Percentiles rank a stretch among this genome's conserved stretches.
Conservation (phyloP, 1,140 invertebrate genomes). For the Diplogasteroides magnus region DNA sequence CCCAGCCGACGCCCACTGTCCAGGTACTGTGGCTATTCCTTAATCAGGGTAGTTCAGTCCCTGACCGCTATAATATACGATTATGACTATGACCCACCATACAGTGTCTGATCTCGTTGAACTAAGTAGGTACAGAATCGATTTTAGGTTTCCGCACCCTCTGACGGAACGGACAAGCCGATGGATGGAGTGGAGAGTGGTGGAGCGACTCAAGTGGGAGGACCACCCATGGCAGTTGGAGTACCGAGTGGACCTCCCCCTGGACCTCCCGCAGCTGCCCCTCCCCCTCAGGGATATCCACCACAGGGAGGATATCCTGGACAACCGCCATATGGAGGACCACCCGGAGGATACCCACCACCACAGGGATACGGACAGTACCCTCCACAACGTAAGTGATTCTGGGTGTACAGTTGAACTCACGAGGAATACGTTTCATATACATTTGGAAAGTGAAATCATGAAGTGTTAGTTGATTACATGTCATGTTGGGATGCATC, state of each 20-base stretch:
- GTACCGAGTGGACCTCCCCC: constrained; percentile 26
- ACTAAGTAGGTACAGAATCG: too few relatives aligned
- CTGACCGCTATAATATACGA: too few relatives aligned
- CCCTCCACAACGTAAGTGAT: constrained; percentile 5
- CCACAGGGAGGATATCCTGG: constrained; percentile 7
- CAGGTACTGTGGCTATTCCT: too few relatives aligned
- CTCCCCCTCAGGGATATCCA: background rate
- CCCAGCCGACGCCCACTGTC: constrained; percentile 43
- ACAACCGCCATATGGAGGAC: constrained; percentile 18
- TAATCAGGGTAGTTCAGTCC: too few relatives aligned
- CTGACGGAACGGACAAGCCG: constrained; percentile 18
- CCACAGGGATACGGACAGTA: constrained; percentile 13
- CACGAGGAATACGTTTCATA: too few relatives aligned
- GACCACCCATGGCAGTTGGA: constrained; percentile 1
- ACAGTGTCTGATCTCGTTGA: background rate
- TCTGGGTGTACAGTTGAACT: too few relatives aligned
- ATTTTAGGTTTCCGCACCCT: too few relatives aligned
- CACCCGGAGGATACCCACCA: constrained; percentile 5
- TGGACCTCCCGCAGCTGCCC: constrained; percentile 15
- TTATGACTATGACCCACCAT: too few relatives aligned
- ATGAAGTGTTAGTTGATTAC: too few relatives aligned
- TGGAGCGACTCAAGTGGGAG: constrained; percentile 5
- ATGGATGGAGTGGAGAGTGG: constrained; percentile 10
- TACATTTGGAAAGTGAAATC: too few relatives aligned
- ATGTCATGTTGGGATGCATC: too few relatives aligned